Percentiles rank a stretch among this genome's conserved stretches.
Conservation (phyloP, 2,888 invertebrate genomes). For the Caenorhabditis panamensis region DNA sequence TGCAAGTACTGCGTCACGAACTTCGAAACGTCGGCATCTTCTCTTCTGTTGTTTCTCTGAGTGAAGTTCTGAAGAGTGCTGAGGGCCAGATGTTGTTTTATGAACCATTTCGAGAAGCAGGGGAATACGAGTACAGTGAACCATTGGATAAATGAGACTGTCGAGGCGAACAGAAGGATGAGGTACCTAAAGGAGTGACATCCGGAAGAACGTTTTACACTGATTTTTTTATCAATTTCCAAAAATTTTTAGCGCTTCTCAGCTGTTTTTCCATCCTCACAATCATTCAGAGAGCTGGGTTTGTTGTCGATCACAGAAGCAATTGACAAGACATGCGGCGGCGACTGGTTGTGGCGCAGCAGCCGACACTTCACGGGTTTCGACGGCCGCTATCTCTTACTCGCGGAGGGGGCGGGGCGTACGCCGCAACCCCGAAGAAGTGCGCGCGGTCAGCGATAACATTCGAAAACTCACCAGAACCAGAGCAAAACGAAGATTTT, state of each 20-base stretch:
- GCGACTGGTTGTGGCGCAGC: constrained; percentile 8
- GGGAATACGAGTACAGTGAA: constrained; percentile 74
- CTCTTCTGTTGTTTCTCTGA: constrained; percentile 45
- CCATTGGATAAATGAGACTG: constrained; percentile 78
- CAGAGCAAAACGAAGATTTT: constrained; percentile 80
- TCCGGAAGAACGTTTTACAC: neutral
- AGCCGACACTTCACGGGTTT: constrained; percentile 52
- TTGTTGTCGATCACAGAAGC: constrained; percentile 67
- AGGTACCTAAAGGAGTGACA: constrained; percentile 72
- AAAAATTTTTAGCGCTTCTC: constrained; percentile 58
- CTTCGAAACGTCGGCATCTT: constrained; percentile 66
- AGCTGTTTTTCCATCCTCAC: constrained; percentile 62
- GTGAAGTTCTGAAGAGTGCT: constrained; percentile 67
- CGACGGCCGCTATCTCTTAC: constrained; percentile 35
- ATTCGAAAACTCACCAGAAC: constrained; percentile 71
- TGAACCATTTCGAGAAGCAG: constrained; percentile 78
- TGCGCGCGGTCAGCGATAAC: neutral
- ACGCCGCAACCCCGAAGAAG: neutral
- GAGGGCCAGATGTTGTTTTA: constrained; percentile 76
- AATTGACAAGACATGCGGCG: neutral
- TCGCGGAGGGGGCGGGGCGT: constrained; percentile 41
- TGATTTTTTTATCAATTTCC: neutral
- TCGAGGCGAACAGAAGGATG: constrained; percentile 71
- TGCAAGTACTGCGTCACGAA: constrained; percentile 78
- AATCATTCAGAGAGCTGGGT: constrained; percentile 67